Conservation (phyloP, 2,797 vertebrate genomes). For the Agapornis canus region DNA sequence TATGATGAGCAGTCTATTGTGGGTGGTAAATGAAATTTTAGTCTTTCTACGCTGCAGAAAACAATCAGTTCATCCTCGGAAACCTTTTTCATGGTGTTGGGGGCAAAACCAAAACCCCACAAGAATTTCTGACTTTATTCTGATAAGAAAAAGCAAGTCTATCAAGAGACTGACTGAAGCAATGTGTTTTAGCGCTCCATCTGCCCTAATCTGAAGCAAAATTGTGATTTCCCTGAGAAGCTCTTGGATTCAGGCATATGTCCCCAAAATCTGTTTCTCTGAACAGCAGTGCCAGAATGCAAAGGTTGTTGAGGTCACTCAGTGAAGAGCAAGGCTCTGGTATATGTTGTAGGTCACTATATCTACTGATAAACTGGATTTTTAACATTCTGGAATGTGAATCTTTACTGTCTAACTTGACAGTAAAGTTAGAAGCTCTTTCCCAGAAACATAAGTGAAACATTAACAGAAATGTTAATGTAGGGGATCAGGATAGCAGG, state of each 20-base stretch:
- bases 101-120: neutral
- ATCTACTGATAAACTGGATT: neutral
- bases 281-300: neutral
- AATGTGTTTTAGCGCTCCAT: neutral
- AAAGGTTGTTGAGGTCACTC: neutral
- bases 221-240: neutral
- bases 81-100: neutral
- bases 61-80: neutral
- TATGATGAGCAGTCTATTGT: neutral
- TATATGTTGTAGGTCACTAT: neutral
- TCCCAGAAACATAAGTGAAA: neutral
- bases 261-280: neutral
- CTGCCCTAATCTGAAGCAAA: neutral
- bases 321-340: neutral
- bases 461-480: neutral
- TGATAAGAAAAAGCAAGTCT: neutral
- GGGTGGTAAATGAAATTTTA: neutral
- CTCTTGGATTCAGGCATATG: neutral
- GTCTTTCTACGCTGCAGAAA: neutral
- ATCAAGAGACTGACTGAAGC: neutral
- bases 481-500: neutral
- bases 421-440: neutral
- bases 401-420: neutral
- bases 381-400: neutral
- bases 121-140: neutral